These are phyloP conservation scores for Anomalospiza imberbis DNA, from an alignment of 2,797 vertebrate genomes.

Conservation along the genomic window DNA sequence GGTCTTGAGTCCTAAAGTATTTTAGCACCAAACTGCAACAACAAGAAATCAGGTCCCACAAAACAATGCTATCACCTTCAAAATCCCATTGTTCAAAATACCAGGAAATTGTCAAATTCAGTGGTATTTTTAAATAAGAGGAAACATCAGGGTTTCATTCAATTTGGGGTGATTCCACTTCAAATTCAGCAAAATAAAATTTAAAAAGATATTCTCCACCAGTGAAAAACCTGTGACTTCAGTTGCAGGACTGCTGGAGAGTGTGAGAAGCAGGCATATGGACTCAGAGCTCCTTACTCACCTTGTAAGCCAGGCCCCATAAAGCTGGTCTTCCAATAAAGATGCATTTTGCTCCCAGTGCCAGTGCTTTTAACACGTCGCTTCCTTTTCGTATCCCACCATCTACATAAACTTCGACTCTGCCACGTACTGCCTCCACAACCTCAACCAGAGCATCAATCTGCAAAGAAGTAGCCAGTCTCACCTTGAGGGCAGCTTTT, in stretches of 20 bases:
- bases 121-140: not conserved
- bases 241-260: not conserved
- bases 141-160: not conserved
- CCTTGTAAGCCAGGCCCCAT: constrained; percentile 95
- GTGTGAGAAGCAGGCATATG: not conserved
- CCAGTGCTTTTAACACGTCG: constrained; percentile 90
- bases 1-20: not conserved
- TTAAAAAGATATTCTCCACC: not conserved
- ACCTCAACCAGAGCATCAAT: constrained; percentile 91
- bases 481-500: not conserved
- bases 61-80: not conserved
- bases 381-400: constrained; percentile 91
- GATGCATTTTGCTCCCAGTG: constrained; percentile 91
- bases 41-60: not conserved
- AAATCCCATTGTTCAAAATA: not conserved
- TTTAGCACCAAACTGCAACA: not conserved
- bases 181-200: not conserved
- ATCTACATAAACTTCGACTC: constrained; percentile 90
- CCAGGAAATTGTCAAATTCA: not conserved
- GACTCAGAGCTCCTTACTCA: constrained; percentile 50
- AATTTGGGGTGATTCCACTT: not conserved
- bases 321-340: constrained; percentile 92
- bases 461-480: constrained; percentile 65
- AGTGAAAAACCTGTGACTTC: not conserved
- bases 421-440: constrained; percentile 85